Evolutionary conservation across 1,140 invertebrate genomes (phyloP).

Genomic region (Subanguina moxae): DNA sequence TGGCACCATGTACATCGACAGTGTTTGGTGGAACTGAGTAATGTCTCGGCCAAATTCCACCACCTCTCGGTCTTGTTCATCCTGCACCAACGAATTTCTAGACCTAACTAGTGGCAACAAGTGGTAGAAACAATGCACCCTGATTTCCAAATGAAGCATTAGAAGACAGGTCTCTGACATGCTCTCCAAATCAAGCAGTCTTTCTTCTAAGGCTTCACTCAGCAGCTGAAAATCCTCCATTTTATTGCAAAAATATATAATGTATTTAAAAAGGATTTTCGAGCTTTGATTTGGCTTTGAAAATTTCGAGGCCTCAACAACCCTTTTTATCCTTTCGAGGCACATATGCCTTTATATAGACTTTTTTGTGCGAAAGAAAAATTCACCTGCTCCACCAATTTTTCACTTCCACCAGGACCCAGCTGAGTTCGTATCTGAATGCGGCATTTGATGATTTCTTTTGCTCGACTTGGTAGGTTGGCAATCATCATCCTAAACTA

Average conservation of each 20-base stretch:
- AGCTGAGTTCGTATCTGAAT: conserved; percentile 37
- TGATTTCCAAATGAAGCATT: conserved; percentile 80
- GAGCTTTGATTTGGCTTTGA: no score
- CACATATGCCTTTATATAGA: no score
- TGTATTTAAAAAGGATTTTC: no score
- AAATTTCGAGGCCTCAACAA: no score
- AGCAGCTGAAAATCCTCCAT: conserved; percentile 32
- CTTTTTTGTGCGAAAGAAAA: no score
- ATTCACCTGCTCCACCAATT: conserved; percentile 34
- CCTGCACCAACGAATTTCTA: conserved; percentile 60
- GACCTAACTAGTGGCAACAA: conserved; percentile 68
- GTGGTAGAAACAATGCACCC: conserved; percentile 90
- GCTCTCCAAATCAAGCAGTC: conserved; percentile 78
- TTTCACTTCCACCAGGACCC: conserved; percentile 18
- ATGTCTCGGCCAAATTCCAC: conserved; percentile 75
- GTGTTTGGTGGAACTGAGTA: conserved; percentile 73
- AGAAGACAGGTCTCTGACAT: conserved; percentile 82
- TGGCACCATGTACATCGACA: conserved; percentile 71
- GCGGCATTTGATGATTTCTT: conserved; percentile 33
- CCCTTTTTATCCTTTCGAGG: no score
- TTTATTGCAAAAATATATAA: no score
- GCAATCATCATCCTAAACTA: conserved; percentile 22
- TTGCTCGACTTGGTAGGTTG: conserved; percentile 26
- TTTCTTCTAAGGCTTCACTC: conserved; percentile 62
- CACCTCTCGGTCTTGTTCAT: conserved; percentile 77